A percentile compares a stretch with the other conserved stretches of the same genome.
Conservation (phyloP, 2,113 vertebrate species). For the Euleptes europaea region DNA sequence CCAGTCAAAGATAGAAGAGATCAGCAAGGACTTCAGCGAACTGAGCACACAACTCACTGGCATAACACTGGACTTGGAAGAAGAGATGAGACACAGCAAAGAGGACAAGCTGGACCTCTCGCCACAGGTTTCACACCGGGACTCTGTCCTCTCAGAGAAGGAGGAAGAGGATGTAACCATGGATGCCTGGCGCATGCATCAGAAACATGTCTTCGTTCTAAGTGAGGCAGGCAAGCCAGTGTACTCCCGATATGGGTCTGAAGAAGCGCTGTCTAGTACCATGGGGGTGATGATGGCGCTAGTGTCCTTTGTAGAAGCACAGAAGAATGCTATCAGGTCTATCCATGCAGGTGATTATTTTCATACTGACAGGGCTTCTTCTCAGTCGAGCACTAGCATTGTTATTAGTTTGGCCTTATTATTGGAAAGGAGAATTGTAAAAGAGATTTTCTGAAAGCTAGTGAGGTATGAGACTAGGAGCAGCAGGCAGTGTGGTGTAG, state of each 20-base stretch:
- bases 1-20: slow-evolving; percentile 73
- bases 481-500: too few relatives aligned
- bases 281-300: slow-evolving; percentile 98
- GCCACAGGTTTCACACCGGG: slow-evolving; percentile 19
- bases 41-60: slow-evolving; percentile 78
- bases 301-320: slow-evolving; percentile 91
- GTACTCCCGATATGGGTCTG: slow-evolving; percentile 93
- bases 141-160: slow-evolving; percentile 61
- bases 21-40: slow-evolving; percentile 80
- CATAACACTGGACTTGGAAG: slow-evolving; percentile 73
- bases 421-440: background rate
- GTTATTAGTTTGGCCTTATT: background rate
- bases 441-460: background rate
- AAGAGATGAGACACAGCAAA: slow-evolving; percentile 74
- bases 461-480: background rate
- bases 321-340: slow-evolving; percentile 93
- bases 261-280: slow-evolving; percentile 95
- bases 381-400: background rate
- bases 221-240: slow-evolving; percentile 97
- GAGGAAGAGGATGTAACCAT: slow-evolving; percentile 84
- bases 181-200: slow-evolving; percentile 89
- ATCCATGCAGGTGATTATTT: slow-evolving; percentile 88
- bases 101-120: slow-evolving; percentile 65
- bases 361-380: background rate
- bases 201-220: slow-evolving; percentile 94